These are phyloP conservation scores for Laothoe populi DNA, from an alignment of 2,888 invertebrate species.

Conservation along the genomic window DNA sequence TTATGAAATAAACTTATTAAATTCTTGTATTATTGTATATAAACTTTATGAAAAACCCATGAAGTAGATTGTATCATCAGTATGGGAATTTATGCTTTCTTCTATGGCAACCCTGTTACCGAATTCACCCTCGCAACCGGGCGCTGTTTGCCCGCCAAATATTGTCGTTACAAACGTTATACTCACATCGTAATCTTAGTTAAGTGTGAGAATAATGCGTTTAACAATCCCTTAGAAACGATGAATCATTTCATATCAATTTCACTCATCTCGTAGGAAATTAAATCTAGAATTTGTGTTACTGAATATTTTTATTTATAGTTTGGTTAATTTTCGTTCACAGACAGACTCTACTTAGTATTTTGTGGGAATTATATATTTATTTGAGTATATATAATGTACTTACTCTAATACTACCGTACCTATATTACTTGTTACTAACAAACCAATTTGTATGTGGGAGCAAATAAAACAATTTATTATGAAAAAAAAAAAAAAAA, in stretches of 20 bases:
- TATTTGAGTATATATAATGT: no score
- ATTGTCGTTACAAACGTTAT: conserved; percentile 72
- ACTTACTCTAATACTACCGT: no score
- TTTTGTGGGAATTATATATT: no score
- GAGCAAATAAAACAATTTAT: no score
- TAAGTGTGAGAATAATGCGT: conserved; percentile 59
- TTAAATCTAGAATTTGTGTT: not conserved
- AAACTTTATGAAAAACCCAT: no score
- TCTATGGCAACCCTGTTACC: conserved; percentile 27
- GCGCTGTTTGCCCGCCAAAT: conserved; percentile 70
- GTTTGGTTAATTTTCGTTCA: not conserved
- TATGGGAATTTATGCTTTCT: not conserved
- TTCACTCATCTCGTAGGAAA: conserved; percentile 16
- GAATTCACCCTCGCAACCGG: conserved; percentile 38
- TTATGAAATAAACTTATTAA: no score
- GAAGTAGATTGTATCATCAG: not conserved
- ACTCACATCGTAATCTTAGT: conserved; percentile 69
- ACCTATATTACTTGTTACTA: no score
- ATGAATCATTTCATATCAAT: conserved; percentile 24
- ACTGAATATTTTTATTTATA: not conserved
- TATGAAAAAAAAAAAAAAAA: no score
- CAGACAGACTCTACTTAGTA: no score
- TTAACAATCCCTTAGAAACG: conserved; percentile 39
- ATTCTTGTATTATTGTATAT: no score
- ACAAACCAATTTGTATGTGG: no score